Base-by-base conservation (phyloP, 2,797 vertebrate genomes). In the Rhinophrynus dorsalis region DNA sequence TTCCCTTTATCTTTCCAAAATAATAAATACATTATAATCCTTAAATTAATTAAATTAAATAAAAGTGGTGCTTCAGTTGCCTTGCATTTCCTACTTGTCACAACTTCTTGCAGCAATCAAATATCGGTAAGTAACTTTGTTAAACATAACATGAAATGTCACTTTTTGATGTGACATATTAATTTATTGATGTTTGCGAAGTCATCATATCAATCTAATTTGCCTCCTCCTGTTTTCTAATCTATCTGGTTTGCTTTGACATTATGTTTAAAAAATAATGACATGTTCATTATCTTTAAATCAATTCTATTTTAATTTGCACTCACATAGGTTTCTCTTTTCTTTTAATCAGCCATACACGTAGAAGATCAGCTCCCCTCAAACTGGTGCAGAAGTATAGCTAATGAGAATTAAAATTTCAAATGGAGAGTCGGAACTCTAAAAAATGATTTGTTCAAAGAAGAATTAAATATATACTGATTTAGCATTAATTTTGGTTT, bases 381-480 rank as follows among this genome's bases (percentile, higher is more conserved):
- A 35, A 42, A 18, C 56, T 66, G 45, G 33, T 59, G 48, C 61
- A 54, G 61, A 54, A 3, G 69, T 44, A 24, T 27, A 44, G 12
- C 62, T 73, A 59, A 73, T 73, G 47, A 73, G 57, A 7, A 27
- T 59, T 58, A 59, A 59, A 73, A 32, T 65, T 58, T 65, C 27
- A 58, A 29, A 58, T 18, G 11, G n/a, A 37, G 42, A 37, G 29
- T 68, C 45, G 18, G 56, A 60, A 51, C 26, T 51, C 67, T 47
- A 32, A 57, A 68, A 52, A 61, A 32, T 27, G 3, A n/a, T n/a
- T n/a, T 30, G 3, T 27, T 61, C 44, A 23, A n/a, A 61, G 37
- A 15, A 30, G 15, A 20, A 40, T 1, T 23, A 12, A 38, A 20
- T 40, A 68, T 1, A 6, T 30, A 27, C 51, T 20, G 26, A 29